Conservation (phyloP, 2,888 invertebrate genomes). For the Glaucopsyche alexis region DNA sequence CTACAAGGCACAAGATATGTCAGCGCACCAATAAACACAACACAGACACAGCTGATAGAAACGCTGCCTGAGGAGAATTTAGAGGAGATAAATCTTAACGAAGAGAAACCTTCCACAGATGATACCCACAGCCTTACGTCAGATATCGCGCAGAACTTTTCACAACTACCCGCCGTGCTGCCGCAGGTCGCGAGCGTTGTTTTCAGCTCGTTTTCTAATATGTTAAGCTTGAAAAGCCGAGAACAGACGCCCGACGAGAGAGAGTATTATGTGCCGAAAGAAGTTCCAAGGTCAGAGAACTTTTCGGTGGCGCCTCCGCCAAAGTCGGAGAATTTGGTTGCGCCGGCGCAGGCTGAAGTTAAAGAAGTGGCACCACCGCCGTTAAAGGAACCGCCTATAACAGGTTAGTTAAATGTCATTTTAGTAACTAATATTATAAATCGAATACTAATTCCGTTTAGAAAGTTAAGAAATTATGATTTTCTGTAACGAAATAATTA, state of each 20-base stretch:
- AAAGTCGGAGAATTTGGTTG: slow-evolving; percentile 40
- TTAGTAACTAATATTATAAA: too few relatives aligned
- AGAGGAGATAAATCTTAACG: slow-evolving; percentile 67
- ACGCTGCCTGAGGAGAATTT: slow-evolving; percentile 72
- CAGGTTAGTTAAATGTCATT: slow-evolving; percentile 52
- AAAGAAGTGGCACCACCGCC: slow-evolving; percentile 59
- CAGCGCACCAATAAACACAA: slow-evolving; percentile 64
- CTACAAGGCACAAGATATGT: slow-evolving; percentile 71
- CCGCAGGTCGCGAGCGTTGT: slow-evolving; percentile 82
- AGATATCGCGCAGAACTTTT: slow-evolving; percentile 77
- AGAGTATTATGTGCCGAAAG: not conserved
- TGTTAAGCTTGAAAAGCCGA: slow-evolving; percentile 64
- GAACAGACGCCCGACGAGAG: slow-evolving; percentile 60
- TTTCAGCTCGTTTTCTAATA: slow-evolving; percentile 81
- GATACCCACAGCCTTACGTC: slow-evolving; percentile 63
- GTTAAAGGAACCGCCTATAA: slow-evolving; percentile 53
- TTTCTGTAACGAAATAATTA: slow-evolving; percentile 34
- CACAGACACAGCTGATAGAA: slow-evolving; percentile 66
- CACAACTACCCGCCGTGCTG: slow-evolving; percentile 79
- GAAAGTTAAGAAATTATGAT: not conserved
- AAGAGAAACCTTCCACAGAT: slow-evolving; percentile 45
- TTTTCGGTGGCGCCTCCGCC: not conserved
- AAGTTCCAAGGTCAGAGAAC: not conserved
- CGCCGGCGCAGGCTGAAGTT: slow-evolving; percentile 48
- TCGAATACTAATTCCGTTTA: too few relatives aligned